phyloP scores from a whole-genome alignment of 2,797 vertebrate species.

The Sebastes kiyomatsui region DNA sequence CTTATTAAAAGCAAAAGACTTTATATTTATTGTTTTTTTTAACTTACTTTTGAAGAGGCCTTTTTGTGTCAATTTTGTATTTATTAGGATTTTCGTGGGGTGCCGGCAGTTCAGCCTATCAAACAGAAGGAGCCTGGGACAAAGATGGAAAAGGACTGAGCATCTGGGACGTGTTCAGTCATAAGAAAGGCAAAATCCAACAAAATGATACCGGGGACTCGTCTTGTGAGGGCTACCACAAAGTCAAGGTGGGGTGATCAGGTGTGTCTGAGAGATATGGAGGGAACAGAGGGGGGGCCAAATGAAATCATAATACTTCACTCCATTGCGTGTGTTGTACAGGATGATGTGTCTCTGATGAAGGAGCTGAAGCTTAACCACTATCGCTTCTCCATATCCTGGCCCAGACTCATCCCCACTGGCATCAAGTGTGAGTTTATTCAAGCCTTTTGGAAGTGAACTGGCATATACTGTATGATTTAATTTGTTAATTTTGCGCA shows the following conservation, averaged over 20 bases:
- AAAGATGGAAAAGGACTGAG: constrained; percentile 94
- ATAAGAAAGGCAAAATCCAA: constrained; percentile 85
- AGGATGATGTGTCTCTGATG: constrained; percentile 91
- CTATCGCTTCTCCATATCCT: constrained; percentile 93
- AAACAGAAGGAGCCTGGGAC: constrained; percentile 97
- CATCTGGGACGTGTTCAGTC: constrained; percentile 94
- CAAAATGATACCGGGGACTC: constrained; percentile 89
- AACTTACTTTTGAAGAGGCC: no score
- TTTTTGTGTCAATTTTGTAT: not conserved
- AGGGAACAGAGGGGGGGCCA: not conserved
- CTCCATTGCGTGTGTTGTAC: constrained; percentile 7
- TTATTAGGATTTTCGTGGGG: constrained; percentile 93
- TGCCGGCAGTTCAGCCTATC: constrained; percentile 93
- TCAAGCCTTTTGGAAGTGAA: not conserved
- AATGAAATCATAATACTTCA: not conserved
- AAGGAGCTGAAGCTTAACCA: constrained; percentile 90
- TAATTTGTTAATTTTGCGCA: not conserved
- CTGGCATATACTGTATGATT: not conserved
- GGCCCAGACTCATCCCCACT: constrained; percentile 92
- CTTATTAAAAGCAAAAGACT: no score
- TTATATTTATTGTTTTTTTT: no score
- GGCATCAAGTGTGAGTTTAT: constrained; percentile 86
- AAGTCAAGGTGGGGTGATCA: constrained; percentile 83
- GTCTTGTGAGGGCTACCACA: constrained; percentile 92
- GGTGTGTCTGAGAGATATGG: not conserved